phyloP scores from a whole-genome alignment of 1,140 invertebrate genomes.

The Atta cephalotes region DNA sequence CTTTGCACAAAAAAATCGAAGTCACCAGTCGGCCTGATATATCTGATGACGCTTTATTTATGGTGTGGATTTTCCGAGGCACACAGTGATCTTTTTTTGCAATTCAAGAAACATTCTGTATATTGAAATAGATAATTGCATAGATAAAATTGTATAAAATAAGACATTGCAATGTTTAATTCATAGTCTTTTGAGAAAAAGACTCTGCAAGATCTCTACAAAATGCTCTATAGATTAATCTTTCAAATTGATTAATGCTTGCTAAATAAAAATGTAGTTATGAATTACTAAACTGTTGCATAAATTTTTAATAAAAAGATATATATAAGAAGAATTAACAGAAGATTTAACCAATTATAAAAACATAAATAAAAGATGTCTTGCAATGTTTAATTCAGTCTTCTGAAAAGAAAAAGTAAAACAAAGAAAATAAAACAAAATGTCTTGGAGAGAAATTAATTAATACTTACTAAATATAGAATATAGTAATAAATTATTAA shows the following conservation, averaged over 20 bases:
- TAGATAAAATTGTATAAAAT: not conserved
- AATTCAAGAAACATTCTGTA: not conserved
- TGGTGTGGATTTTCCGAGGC: not conserved
- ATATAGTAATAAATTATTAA: not conserved
- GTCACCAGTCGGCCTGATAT: not conserved
- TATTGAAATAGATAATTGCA: not conserved
- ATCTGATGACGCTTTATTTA: constrained; percentile 22
- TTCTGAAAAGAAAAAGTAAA: not conserved
- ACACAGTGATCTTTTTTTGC: not conserved
- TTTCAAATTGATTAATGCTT: not conserved
- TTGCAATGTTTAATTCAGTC: not conserved
- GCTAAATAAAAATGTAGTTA: not conserved
- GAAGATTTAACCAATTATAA: too few species aligned
- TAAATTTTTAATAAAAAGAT: too few species aligned
- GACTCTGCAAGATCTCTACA: not conserved
- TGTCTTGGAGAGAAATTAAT: not conserved
- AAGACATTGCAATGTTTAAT: not conserved
- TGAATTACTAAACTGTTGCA: not conserved
- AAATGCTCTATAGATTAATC: not conserved
- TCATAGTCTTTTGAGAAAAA: not conserved
- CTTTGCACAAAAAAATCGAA: constrained; percentile 44
- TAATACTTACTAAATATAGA: not conserved
- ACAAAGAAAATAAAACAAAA: not conserved
- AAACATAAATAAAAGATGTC: too few species aligned
- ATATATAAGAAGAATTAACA: too few species aligned